Conservation (phyloP, 2,888 invertebrate genomes). For the Phytoseiulus persimilis region DNA sequence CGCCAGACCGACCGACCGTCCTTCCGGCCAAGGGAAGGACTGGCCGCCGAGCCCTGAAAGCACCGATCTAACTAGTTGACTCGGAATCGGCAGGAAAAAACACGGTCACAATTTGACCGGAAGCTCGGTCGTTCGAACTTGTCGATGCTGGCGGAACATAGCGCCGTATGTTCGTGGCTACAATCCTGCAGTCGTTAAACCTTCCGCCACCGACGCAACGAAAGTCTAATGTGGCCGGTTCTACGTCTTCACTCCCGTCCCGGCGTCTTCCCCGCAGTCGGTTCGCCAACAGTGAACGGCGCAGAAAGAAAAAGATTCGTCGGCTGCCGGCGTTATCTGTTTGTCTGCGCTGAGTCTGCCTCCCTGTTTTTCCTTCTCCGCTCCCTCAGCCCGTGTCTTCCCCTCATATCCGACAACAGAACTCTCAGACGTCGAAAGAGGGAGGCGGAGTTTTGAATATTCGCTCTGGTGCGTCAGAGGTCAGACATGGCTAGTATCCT, state of each 20-base stretch:
- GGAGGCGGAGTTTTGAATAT: background rate
- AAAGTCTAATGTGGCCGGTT: background rate
- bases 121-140: background rate
- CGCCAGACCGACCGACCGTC: background rate
- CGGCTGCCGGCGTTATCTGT: background rate
- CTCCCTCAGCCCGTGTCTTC: background rate
- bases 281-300: background rate
- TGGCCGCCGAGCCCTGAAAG: background rate
- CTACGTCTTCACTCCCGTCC: background rate
- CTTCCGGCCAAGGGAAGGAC: background rate
- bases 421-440: background rate
- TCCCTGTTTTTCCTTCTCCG: background rate
- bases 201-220: background rate
- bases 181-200: background rate
- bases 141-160: background rate
- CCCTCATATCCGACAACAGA: background rate
- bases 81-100: background rate
- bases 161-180: background rate
- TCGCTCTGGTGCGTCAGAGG: background rate
- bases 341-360: background rate
- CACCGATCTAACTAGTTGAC: conserved; percentile 5
- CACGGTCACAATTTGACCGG: background rate
- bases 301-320: background rate
- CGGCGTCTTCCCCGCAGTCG: background rate
- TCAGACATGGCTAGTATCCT: background rate